These are phyloP conservation scores for Pangasius macronema DNA, from an alignment of 2,797 vertebrate genomes.

Conservation along the genomic window DNA sequence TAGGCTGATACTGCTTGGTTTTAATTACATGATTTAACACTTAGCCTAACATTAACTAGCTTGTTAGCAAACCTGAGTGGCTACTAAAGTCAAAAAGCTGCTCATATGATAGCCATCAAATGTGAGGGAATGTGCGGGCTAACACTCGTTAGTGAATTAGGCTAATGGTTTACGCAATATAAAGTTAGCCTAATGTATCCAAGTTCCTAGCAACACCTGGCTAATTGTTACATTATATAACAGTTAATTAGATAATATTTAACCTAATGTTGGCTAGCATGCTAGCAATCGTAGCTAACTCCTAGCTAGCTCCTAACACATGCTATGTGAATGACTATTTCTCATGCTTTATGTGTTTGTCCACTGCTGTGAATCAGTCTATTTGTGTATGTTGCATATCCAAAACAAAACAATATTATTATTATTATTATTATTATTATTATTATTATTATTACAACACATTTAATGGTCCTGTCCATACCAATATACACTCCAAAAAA, in stretches of 20 bases:
- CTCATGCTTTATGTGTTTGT: background rate
- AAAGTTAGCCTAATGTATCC: background rate
- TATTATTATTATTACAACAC: background rate
- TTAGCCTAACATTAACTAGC: background rate
- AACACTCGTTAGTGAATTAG: background rate
- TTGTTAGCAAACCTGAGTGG: background rate
- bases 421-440: background rate
- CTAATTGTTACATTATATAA: background rate
- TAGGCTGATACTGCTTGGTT: background rate
- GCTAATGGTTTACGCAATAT: background rate
- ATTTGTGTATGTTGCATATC: background rate
- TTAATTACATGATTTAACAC: background rate
- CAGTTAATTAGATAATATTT: background rate
- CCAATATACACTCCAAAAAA: background rate
- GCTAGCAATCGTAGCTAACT: background rate
- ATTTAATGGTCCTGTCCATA: background rate
- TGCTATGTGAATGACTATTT: background rate
- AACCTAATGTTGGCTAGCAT: background rate
- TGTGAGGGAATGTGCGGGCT: background rate
- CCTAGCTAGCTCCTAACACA: background rate
- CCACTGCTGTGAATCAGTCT: background rate
- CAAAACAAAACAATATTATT: constrained; percentile 4
- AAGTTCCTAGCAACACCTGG: background rate
- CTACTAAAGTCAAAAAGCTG: background rate
- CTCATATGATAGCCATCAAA: background rate